phyloP scores from a whole-genome alignment of 2,888 invertebrate genomes.

The Leucoptera coffeella region DNA sequence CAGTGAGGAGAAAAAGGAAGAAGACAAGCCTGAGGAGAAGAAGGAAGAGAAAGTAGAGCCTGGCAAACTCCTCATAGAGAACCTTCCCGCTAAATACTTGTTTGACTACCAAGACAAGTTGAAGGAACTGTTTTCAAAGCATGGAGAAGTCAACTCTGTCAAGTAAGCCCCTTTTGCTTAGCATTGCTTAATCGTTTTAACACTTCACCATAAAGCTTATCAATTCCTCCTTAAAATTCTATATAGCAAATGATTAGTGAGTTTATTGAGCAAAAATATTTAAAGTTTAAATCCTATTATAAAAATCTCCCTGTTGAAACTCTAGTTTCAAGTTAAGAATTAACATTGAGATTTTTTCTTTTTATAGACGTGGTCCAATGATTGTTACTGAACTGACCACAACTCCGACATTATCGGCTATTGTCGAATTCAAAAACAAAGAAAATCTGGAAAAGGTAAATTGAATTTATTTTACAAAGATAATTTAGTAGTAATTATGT shows the following conservation, averaged over 20 bases:
- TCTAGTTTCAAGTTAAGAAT: no score
- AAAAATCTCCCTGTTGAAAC: no score
- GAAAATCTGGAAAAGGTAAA: constrained; percentile 51
- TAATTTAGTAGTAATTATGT: constrained; percentile 8
- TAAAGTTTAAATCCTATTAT: no score
- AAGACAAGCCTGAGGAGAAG: constrained; percentile 18
- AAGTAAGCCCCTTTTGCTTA: constrained; percentile 22
- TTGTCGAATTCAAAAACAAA: constrained; percentile 54
- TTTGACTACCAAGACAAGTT: constrained; percentile 47
- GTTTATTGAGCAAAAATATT: no score
- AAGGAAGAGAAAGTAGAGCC: constrained; percentile 36
- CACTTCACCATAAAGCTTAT: no score
- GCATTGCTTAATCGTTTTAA: not conserved
- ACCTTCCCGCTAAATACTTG: constrained; percentile 37
- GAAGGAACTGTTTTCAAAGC: constrained; percentile 40
- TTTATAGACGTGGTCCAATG: constrained; percentile 55
- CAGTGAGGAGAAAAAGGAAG: constrained; percentile 14
- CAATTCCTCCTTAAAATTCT: no score
- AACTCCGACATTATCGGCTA: constrained; percentile 52
- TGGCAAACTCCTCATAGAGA: constrained; percentile 44
- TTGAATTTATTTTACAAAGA: constrained; percentile 12
- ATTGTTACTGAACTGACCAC: constrained; percentile 53
- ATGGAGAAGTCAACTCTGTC: constrained; percentile 32
- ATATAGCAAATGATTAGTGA: constrained; percentile 9
- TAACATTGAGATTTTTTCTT: constrained; percentile 45